Evolutionary conservation across 1,140 invertebrate species (phyloP), one percentile per base, ranked within the genome.

Genomic region (Epicauta chinensis): DNA sequence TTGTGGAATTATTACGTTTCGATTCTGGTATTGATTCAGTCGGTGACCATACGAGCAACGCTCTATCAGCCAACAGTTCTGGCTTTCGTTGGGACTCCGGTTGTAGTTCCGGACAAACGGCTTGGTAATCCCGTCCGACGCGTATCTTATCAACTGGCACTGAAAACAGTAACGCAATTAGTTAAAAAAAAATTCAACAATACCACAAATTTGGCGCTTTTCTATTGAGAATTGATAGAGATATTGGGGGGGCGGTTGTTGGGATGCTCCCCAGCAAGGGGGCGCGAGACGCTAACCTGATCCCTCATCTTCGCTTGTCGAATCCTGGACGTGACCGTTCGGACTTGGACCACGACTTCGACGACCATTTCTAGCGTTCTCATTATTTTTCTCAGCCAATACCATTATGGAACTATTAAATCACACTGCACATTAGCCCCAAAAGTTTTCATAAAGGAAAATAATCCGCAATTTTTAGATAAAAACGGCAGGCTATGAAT

Each of bases 21-120:
- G 77, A 73, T 70, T 94, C 93, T 17, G 87, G 81, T 65, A 97
- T 89, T 60, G 91, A 83, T 43, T 81, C 79, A 54, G 87, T 91
- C 16, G 95, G 94, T 36, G 92, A 93, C 95, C 95, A 98, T 14
- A 98, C 93, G 17, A 97, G 73, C 44, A 97, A 76, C 1, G 94
- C 93, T 75, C 89, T 81, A 60, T 97, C 93, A 39, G 83, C 81
- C 58, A 77, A 73, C 51, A 76, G 72, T 57, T 72, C 66, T 16
- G 80, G 80, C 64, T 75, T 81, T 13, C 82, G 66, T 55, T 81
- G 76, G 50, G 72, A 71, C 49, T 80, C 72, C 23, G 80, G 76
- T 56, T 82, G 77, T 32, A 87, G 75, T 59, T 89, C 84, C 44
- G 93, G 92, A 65, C 94, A 88, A 51, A 87, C 80, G 12, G 92